Evolutionary conservation across 2,888 invertebrate species (phyloP), one percentile per base, ranked within the genome.

Genomic region (Oithona nana): DNA sequence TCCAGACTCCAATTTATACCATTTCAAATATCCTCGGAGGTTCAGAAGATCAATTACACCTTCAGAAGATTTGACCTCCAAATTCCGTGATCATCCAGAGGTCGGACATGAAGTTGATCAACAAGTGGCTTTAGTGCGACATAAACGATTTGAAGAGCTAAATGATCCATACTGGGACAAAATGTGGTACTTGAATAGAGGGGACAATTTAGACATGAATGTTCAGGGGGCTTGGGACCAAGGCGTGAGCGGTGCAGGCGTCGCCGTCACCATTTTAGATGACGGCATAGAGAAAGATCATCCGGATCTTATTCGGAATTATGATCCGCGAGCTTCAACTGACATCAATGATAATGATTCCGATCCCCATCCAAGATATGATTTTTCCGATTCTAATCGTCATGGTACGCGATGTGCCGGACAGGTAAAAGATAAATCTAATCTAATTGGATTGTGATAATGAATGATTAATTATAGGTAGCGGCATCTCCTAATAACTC

Each of bases 321-420:
- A 93, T 74, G 97, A 97, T 76, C 87, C 90, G 13, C 77, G 81
- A 67, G 95, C 97, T 56, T 94, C 94, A 39, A 95, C 89, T 73
- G 97, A 97, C 75, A 94, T 97, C 54, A 97, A 98, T 73, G 87
- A 85, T 66, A 86, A 90, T 71, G 97, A 98, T 73, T 81, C 85
- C 1, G 93, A 98, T 74, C 97, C 97, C 0, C 90, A 89, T 81
- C 97, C 97, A 0, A 81, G 95, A 66, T 98, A 98, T 73, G 97
- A 97, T 74, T 82, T 89, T 79, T 84, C 89, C 61, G 94, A 97
- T 76, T 94, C 94, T 64, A 97, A 97, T 75, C 81, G 92, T 26
- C 92, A 88, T 72, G 88, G 89, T 1, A 67, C 67, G 2, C 48
- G 66, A 24, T 65, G 65, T 64, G 65, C 67, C 8, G 67, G 67